Evolutionary conservation across 2,797 vertebrate species (phyloP).

Genomic region (Erethizon dorsatum): DNA sequence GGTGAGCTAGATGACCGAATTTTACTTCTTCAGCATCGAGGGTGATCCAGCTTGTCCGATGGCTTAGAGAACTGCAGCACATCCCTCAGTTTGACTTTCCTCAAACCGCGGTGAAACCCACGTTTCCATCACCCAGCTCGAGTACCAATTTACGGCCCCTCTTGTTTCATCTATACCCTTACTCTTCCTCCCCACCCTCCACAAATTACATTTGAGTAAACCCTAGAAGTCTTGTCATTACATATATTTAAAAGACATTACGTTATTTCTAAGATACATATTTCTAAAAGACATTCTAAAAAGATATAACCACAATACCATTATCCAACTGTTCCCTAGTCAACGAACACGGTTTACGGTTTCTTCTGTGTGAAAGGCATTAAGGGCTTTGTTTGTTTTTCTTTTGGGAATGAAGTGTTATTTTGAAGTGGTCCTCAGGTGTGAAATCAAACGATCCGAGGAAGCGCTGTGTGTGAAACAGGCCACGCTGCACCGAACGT

Average conservation of each 20-base stretch:
- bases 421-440: not conserved
- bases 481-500: not conserved
- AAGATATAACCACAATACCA: not conserved
- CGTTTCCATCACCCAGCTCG: not conserved
- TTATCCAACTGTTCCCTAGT: not conserved
- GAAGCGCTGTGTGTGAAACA: not conserved
- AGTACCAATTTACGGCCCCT: not conserved
- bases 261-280: not conserved
- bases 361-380: not conserved
- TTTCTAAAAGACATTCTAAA: conserved; percentile 34
- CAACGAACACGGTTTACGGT: not conserved
- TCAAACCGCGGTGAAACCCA: not conserved
- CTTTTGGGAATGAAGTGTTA: not conserved
- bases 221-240: not conserved
- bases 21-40: conserved; percentile 56
- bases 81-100: conserved; percentile 28
- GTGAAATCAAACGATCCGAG: not conserved
- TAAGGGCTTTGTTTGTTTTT: not conserved
- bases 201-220: conserved; percentile 36
- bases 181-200: not conserved
- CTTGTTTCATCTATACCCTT: not conserved
- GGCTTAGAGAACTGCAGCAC: not conserved
- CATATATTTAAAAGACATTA: not conserved
- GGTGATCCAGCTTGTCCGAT: not conserved
- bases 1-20: not conserved